Conservation (phyloP, 2,113 vertebrate genomes). For the Ibidorhyncha struthersii region DNA sequence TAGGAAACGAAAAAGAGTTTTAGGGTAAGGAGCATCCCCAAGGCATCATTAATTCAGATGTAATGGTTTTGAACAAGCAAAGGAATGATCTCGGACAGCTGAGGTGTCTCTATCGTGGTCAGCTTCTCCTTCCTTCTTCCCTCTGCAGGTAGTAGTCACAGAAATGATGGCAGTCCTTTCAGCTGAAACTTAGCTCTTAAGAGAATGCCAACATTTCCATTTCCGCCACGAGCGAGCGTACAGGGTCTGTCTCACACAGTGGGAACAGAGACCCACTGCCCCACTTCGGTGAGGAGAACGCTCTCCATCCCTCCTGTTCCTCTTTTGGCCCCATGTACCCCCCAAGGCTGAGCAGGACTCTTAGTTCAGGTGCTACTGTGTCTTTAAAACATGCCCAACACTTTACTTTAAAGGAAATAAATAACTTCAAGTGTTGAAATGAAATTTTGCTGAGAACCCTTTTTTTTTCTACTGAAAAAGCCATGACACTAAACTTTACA, state of each 20-base stretch:
- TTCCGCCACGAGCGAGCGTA: not conserved
- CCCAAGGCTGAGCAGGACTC: not conserved
- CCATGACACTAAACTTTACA: constrained; percentile 43
- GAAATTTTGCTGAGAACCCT: constrained; percentile 7
- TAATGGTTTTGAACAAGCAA: not conserved
- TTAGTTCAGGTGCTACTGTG: not conserved
- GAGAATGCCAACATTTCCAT: not conserved
- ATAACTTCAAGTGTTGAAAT: not conserved
- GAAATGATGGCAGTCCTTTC: not conserved
- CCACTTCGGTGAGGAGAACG: not conserved
- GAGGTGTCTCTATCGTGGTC: not conserved
- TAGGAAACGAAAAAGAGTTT: not conserved
- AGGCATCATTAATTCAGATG: not conserved
- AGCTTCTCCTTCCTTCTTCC: not conserved
- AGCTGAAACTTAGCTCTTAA: not conserved
- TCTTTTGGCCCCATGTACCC: not conserved
- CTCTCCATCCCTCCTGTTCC: not conserved
- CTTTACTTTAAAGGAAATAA: constrained; percentile 18
- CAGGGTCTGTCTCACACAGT: not conserved
- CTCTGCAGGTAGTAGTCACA: not conserved
- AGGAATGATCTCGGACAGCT: not conserved
- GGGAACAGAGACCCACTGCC: not conserved
- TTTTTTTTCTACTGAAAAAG: not conserved
- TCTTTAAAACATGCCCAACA: not conserved
- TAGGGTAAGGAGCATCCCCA: not conserved